Base-by-base conservation (phyloP, 2,888 invertebrate species). In the Ligdia adustata region DNA sequence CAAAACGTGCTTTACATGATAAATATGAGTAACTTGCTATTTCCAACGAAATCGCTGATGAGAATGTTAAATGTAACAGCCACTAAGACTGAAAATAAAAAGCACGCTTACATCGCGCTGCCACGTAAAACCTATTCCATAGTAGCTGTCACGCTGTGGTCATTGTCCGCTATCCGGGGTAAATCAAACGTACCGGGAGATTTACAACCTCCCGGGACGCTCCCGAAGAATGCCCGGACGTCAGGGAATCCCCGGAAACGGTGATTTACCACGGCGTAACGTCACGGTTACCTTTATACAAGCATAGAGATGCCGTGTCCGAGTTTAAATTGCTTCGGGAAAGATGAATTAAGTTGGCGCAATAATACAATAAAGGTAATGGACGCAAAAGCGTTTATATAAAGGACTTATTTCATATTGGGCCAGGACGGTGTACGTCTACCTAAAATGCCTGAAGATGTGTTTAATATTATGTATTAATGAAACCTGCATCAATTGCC, bases 161-260 rank as follows among this genome's bases (percentile, higher is more conserved):
- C 31, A 45, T 16, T 42, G 40, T 31, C 26, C 37, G 14, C 26
- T 9, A 9, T 13, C 29, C 52, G 58, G 59, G 63, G 66, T 66
- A 67, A 68, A 71, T 72, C 69, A 66, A 64, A 61, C 42, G 64
- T 55, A 7, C 34, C 26, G 47, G 43, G 59, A 66, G 66, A 70
- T 72, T 71, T 69, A 73, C 74, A 62, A 57, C 55, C 35, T 38
- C 48, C 37, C 50, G 57, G 63, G 49, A 39, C 57, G 52, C 52
- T 42, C 22, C 37, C 16, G 26, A 61, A 61, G 63, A 62, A 55
- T 56, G 33, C 38, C 24, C 11, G 16, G 29, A 12, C 37, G 27
- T 27, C 37, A 14, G 15, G 16, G 37, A 15, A 35, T 14, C 14
- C 29, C 34, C 34, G 26, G 44, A 26, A 16, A 18, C 20, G 34